phyloP scores from a whole-genome alignment of 2,888 invertebrate species.

The Caenorhabditis sulstoni region DNA sequence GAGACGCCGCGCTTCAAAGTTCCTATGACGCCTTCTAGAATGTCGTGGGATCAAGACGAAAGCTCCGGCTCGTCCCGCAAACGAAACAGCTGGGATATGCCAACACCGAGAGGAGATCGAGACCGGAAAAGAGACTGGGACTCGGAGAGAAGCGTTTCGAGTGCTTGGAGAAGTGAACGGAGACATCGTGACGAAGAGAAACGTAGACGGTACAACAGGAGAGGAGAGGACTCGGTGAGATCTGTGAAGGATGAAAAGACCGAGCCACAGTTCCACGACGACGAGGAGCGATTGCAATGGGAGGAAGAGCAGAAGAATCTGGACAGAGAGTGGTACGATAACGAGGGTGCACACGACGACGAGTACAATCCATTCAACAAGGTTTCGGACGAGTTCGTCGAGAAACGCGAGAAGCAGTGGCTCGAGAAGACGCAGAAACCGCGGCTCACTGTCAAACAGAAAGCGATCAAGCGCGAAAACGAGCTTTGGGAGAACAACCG shows the following conservation, averaged over 20 bases:
- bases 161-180: slow-evolving; percentile 74
- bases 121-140: slow-evolving; percentile 50
- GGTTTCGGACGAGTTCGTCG: slow-evolving; percentile 88
- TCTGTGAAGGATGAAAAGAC: slow-evolving; percentile 61
- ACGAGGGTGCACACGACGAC: slow-evolving; percentile 90
- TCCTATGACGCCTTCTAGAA: slow-evolving; percentile 76
- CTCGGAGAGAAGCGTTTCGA: slow-evolving; percentile 60
- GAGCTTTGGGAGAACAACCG: slow-evolving; percentile 98
- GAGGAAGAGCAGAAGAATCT: slow-evolving; percentile 90
- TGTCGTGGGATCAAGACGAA: slow-evolving; percentile 76
- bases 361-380: slow-evolving; percentile 88
- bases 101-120: slow-evolving; percentile 85
- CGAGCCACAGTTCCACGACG: slow-evolving; percentile 80
- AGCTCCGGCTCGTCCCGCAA: slow-evolving; percentile 52
- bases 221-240: slow-evolving; percentile 59
- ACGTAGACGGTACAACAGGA: slow-evolving; percentile 36
- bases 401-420: slow-evolving; percentile 93
- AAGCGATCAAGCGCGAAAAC: slow-evolving; percentile 96
- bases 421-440: slow-evolving; percentile 88
- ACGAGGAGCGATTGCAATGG: slow-evolving; percentile 89
- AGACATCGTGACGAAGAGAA: slow-evolving; percentile 62
- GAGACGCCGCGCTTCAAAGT: slow-evolving; percentile 72
- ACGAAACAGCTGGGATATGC: slow-evolving; percentile 89
- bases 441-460: slow-evolving; percentile 91
- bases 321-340: slow-evolving; percentile 96